Base-by-base conservation (phyloP, 2,797 vertebrate species). In the Urophycis tenuis region DNA sequence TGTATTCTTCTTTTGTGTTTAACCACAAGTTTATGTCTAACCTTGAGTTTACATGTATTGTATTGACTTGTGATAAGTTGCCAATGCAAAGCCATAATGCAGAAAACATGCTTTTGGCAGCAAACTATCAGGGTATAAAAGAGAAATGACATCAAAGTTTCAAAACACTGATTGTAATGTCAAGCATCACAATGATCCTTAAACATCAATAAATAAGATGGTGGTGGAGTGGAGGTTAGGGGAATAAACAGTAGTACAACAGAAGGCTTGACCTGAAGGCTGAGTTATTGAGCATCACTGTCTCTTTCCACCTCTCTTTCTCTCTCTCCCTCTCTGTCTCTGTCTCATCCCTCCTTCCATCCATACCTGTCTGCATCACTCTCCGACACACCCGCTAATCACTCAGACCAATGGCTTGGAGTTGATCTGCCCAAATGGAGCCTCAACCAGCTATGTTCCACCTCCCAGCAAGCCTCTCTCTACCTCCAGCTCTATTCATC, bases 341-440 rank as follows among this genome's bases (percentile, higher is more conserved):
- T 25, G 15, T 71, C 45, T 60, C 72, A 75, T 70, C 80, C 72
- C 53, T 53, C 33, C 17, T 41, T 60, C 39, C 53, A 82, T 73
- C 74, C 36, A 33, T 75, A 75, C 79, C 79, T 85, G 81, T 83
- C 87, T 87, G 83, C 86, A 86, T 89, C 89, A 85, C 73, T 19
- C 78, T 67, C 80, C 85, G 91, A 90, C 90, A 89, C 86, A 83
- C 86, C 88, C 85, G 72, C 85, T 92, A 92, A 93, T 93, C 90
- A 91, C 84, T 1, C 81, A 88, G 89, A 88, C 92, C 89, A 91
- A 81, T 91, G 88, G 90, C 87, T 89, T 80, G 91, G 85, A 89
- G 85, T 78, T 91, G 90, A 92, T 92, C 84, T 82, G 85, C 81
- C 85, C 87, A 91, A 93, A 92, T 91, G 87, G 91, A 92, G 85